Evolutionary conservation across 2,888 invertebrate genomes (phyloP).

Genomic region (Brachyptera putata): DNA sequence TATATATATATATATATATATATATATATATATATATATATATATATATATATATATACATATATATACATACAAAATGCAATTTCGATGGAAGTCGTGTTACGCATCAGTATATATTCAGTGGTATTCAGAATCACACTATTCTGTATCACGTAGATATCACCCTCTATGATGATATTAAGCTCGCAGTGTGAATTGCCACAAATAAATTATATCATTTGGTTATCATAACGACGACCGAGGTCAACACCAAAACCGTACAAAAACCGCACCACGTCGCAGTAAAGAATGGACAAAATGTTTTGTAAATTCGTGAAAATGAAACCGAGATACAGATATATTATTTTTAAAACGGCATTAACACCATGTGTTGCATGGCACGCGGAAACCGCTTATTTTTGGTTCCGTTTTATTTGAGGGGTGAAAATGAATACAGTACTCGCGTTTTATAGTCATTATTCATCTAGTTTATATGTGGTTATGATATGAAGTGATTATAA

Average conservation of each 20-base stretch:
- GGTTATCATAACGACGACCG: not conserved
- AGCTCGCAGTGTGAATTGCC: slow-evolving; percentile 4
- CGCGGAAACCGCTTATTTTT: slow-evolving; percentile 14
- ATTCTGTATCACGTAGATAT: not conserved
- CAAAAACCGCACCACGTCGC: not conserved
- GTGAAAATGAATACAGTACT: not conserved
- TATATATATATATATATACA: no score
- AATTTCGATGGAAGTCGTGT: no score
- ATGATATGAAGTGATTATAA: no score
- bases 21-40: no score
- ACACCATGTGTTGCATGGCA: not conserved
- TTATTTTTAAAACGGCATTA: slow-evolving; percentile 19
- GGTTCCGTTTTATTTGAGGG: slow-evolving; percentile 1
- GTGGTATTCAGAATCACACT: no score
- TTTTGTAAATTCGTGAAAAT: no score
- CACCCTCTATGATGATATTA: not conserved
- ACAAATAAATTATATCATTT: not conserved
- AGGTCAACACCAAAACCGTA: slow-evolving; percentile 4
- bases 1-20: no score
- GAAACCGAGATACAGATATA: not conserved
- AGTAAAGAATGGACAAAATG: not conserved
- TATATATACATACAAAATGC: no score
- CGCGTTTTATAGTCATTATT: not conserved
- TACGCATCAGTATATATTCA: slow-evolving; percentile 22
- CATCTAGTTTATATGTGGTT: not conserved